These are phyloP conservation scores for Caerostris extrusa DNA, from an alignment of 1,140 invertebrate genomes.

Conservation along the genomic window DNA sequence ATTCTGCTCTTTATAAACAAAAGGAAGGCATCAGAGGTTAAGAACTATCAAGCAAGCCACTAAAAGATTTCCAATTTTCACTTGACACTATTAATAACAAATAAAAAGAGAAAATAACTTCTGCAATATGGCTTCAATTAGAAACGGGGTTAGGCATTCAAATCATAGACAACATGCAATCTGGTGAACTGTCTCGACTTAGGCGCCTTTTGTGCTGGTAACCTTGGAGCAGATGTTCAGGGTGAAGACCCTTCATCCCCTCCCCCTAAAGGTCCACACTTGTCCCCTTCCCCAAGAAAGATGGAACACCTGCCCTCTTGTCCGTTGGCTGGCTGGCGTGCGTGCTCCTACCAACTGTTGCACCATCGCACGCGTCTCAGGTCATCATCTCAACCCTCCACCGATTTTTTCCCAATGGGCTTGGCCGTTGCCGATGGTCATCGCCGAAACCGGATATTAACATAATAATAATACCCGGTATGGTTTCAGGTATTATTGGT, in stretches of 20 bases:
- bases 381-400: neutral
- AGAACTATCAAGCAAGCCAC: too few species aligned
- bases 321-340: constrained; percentile 45
- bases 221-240: constrained; percentile 39
- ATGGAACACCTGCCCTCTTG: constrained; percentile 44
- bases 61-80: too few species aligned
- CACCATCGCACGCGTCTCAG: neutral
- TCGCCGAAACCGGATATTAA: too few species aligned
- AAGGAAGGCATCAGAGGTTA: too few species aligned
- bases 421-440: neutral
- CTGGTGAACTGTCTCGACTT: neutral
- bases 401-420: neutral
- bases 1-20: too few species aligned
- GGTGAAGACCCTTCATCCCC: constrained; percentile 13
- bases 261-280: constrained; percentile 20
- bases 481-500: too few species aligned
- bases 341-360: constrained; percentile 24
- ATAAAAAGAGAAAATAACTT: too few species aligned
- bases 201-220: neutral
- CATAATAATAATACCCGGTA: too few species aligned
- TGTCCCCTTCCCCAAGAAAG: neutral
- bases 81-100: too few species aligned
- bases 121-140: too few species aligned
- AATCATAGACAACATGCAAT: neutral
- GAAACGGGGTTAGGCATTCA: too few species aligned